Evolutionary conservation across 1,140 invertebrate genomes (phyloP).

Genomic region (Bombus ignitus): DNA sequence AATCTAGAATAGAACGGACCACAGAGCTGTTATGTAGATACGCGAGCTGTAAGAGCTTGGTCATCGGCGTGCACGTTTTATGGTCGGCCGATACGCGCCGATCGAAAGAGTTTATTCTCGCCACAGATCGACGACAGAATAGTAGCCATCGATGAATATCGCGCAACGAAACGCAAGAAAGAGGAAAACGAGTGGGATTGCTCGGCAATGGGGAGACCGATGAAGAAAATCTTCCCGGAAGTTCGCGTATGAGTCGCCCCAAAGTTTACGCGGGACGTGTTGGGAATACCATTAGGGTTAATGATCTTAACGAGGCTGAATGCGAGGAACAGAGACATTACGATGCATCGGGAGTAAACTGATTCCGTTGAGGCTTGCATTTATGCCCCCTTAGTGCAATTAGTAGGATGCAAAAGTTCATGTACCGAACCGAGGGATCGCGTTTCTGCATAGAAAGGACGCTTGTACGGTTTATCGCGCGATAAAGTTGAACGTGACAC

Average conservation of each 20-base stretch:
- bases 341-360: constrained; percentile 22
- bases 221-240: constrained; percentile 57
- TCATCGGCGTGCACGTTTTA: constrained; percentile 61
- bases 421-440: background rate
- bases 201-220: constrained; percentile 7
- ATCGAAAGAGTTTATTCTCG: constrained; percentile 14
- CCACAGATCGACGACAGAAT: constrained; percentile 33
- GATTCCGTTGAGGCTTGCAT: constrained; percentile 28
- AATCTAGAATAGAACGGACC: constrained; percentile 80
- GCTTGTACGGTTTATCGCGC: background rate
- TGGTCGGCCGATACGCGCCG: constrained; percentile 64
- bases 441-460: background rate
- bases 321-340: constrained; percentile 48
- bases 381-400: background rate
- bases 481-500: background rate
- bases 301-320: constrained; percentile 61
- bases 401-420: background rate
- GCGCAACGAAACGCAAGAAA: background rate
- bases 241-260: constrained; percentile 28
- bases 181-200: background rate
- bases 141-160: background rate
- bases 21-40: constrained; percentile 61
- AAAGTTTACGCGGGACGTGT: constrained; percentile 52
- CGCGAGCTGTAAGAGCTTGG: constrained; percentile 60
- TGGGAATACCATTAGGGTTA: constrained; percentile 62